Conservation (phyloP, 2,888 invertebrate species). For the Spatulosminthurus flaviceps region DNA sequence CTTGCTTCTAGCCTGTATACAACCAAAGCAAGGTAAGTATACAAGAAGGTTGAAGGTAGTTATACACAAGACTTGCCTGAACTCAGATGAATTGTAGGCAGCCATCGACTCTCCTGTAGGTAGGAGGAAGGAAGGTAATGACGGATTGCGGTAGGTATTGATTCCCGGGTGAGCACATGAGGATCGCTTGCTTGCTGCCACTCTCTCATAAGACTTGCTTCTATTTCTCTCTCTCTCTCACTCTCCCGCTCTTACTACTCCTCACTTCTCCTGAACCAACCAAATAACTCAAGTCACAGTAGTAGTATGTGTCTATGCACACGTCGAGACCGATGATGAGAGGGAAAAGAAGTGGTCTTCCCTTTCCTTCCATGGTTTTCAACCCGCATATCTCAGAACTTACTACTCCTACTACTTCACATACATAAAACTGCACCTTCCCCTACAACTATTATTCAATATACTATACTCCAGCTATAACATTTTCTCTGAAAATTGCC, state of each 20-base stretch:
- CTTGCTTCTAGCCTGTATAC: constrained; percentile 44
- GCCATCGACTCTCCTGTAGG: constrained; percentile 10
- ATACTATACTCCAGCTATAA: no score
- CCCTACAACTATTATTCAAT: no score
- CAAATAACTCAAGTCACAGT: constrained; percentile 3
- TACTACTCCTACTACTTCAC: not conserved
- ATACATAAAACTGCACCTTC: not conserved
- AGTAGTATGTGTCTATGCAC: constrained; percentile 18
- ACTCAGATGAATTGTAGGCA: constrained; percentile 30
- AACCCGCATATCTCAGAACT: constrained; percentile 38
- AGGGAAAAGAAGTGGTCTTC: constrained; percentile 32
- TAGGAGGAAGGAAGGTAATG: constrained; percentile 55
- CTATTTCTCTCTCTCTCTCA: not conserved
- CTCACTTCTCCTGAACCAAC: not conserved
- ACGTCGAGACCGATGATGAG: constrained; percentile 22
- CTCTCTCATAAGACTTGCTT: not conserved
- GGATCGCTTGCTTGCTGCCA: constrained; percentile 18
- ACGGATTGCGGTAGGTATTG: constrained; percentile 61
- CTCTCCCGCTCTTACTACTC: not conserved
- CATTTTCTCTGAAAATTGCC: constrained; percentile 36
- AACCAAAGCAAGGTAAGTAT: constrained; percentile 31
- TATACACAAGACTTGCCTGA: constrained; percentile 11
- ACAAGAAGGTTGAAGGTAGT: constrained; percentile 2
- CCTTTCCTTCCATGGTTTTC: constrained; percentile 14
- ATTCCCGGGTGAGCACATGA: constrained; percentile 49